Evolutionary conservation across 2,113 vertebrate species (phyloP), one percentile per base, ranked within the genome.

Genomic region (Salminus brasiliensis): DNA sequence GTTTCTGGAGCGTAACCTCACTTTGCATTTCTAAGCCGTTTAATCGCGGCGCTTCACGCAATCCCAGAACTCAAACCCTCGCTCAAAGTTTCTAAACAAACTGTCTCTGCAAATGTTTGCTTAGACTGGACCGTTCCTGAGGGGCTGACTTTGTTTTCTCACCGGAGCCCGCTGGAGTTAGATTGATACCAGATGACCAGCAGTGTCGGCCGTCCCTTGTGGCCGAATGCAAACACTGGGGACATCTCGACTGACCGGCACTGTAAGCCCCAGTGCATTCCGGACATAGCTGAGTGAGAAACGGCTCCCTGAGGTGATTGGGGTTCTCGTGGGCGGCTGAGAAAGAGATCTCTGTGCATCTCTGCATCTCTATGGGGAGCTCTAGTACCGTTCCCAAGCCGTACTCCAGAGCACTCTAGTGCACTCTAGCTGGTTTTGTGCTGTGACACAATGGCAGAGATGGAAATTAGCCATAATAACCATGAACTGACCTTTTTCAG

Each of bases 101-200:
- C 57, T 63, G 43, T 45, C 47, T 49, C 77, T 72, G 68, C 18
- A n/a, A 79, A 23, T 45, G 39, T 72, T 78, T 78, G 67, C 66
- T 70, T 71, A 78, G 36, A 62, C 52, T 69, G 39, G 32, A 9
- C 13, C 30, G 21, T 18, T 68, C 79, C 65, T 47, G 65, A 70
- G 72, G 72, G 63, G 53, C 52, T 25, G 49, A 47, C 62, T 60
- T 81, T 71, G 67, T 78, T 78, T 78, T 72, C 68, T 41, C 77
- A 72, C n/a, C n/a, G n/a, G 39, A 72, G 68, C 57, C 41, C 47
- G 43, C 43, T 12, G 32, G 68, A 79, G 57, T 53, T 45, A 77
- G 76, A 80, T 82, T 76, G 69, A 57, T 67, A 76, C 53, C 77
- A 83, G 68, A 77, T 85, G 74, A 85, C 60, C 70, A 21, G 65